These are phyloP conservation scores for Marcusenius ussheri DNA, from an alignment of 2,113 vertebrate genomes.

Conservation along the genomic window DNA sequence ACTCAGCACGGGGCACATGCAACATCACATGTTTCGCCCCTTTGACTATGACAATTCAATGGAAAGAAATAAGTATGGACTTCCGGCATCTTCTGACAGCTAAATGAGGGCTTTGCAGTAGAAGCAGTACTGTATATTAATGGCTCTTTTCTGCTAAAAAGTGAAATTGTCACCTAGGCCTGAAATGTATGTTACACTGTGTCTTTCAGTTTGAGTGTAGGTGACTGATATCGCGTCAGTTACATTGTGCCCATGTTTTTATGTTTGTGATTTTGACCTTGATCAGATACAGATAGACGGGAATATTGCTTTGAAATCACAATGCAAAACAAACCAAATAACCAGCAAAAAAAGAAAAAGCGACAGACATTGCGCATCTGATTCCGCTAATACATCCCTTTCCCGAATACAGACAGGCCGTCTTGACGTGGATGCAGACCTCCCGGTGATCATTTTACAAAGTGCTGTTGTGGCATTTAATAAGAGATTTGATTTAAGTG, in stretches of 20 bases:
- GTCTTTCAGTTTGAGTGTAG: not conserved
- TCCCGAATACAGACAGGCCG: not conserved
- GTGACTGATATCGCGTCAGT: not conserved
- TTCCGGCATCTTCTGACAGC: not conserved
- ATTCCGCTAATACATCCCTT: not conserved
- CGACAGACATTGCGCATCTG: not conserved
- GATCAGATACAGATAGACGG: not conserved
- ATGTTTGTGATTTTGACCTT: not conserved
- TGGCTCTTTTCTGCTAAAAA: not conserved
- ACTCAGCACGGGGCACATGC: not conserved
- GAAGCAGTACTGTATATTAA: not conserved
- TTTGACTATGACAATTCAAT: not conserved
- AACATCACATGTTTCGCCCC: not conserved
- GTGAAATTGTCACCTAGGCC: not conserved
- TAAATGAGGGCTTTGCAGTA: not conserved
- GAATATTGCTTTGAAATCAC: not conserved
- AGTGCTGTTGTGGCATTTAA: not conserved
- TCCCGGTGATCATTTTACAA: not conserved
- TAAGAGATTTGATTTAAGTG: not conserved
- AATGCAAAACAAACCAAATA: not conserved
- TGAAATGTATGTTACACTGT: not conserved
- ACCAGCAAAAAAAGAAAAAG: not conserved
- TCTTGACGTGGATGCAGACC: not conserved
- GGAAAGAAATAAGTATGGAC: not conserved
- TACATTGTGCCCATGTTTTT: not conserved